Base-by-base conservation (phyloP, 2,797 vertebrate genomes). In the Synaphobranchus kaupii region DNA sequence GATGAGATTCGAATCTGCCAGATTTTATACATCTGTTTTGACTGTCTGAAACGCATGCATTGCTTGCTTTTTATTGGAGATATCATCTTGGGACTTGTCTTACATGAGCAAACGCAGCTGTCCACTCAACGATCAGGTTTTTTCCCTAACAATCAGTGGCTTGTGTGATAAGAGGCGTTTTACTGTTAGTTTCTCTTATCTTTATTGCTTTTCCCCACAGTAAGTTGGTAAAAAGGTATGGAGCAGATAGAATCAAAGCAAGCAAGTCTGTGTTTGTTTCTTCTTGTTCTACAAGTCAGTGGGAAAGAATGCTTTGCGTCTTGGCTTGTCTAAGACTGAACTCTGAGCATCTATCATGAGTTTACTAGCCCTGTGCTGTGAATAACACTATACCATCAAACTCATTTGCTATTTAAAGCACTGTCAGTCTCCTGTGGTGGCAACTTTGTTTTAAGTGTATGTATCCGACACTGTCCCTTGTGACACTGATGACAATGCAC, bases 111-210 rank as follows among this genome's bases (percentile, higher is more conserved):
- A 31, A 12, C 9, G 34, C n/a, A 31, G 28, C n/a, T 71, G 8
- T 12, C 31, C 54, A 56, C 50, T 10, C 7, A 50, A 34, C 34
- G 12, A n/a, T 4, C 34, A 39, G 71, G 34, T 31, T 39, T 39
- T 17, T n/a, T 12, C 13, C 34, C 71, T 13, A 34, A 31, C 34
- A 39, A 2, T 13, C 71, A 39, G 5, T 17, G 8, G 68, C 9
- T 76, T 39, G 7, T 4, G 12, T 39, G 71, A 34, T 76, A 76
- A 76, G 12, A 76, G 12, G 71, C 71, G 0, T 60, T 22, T 71
- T 71, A 13, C n/a, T 71, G 68, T 71, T 34, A 31, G 68, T 34
- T 71, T 71, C 68, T n/a, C 28, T 76, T 76, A 76, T 76, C 71
- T 76, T 76, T 20, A 76, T 76, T 76, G 12, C 71, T 31, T 73